phyloP scores from a whole-genome alignment of 1,140 invertebrate genomes.

The Drosophila neocordata region DNA sequence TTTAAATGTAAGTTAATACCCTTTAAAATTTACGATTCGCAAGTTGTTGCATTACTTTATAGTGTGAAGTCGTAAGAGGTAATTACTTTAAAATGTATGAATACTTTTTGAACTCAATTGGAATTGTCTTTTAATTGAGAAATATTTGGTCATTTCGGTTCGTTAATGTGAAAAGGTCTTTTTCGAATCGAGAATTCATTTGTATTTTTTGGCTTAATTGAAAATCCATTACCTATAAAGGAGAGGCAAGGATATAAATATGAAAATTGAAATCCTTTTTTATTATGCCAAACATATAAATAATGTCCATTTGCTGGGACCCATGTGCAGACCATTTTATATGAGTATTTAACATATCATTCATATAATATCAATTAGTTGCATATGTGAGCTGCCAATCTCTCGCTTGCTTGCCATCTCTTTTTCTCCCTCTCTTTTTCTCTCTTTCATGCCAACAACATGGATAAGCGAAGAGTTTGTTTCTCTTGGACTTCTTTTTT shows the following conservation, averaged over 20 bases:
- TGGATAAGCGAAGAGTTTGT: constrained; percentile 3
- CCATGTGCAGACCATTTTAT: constrained; percentile 56
- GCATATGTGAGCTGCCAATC: constrained; percentile 57
- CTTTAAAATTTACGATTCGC: no score
- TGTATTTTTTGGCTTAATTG: constrained; percentile 36
- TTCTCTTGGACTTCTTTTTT: constrained; percentile 16
- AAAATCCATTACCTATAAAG: constrained; percentile 40
- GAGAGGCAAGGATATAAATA: neutral
- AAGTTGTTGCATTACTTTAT: no score
- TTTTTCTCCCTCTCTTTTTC: neutral
- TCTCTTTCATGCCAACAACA: constrained; percentile 28
- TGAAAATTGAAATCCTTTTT: constrained; percentile 20
- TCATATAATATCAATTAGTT: constrained; percentile 80
- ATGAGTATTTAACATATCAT: constrained; percentile 71
- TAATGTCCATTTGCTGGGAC: constrained; percentile 42
- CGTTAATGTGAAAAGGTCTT: no score
- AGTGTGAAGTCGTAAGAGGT: no score
- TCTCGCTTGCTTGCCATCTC: constrained; percentile 11
- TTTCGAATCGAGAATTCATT: no score
- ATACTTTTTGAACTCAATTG: neutral
- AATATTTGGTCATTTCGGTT: neutral
- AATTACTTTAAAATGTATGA: neutral
- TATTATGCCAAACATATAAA: constrained; percentile 47
- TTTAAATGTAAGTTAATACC: no score
- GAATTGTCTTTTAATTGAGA: neutral